phyloP scores from a whole-genome alignment of 2,888 invertebrate species.

The Eupithecia abbreviata region DNA sequence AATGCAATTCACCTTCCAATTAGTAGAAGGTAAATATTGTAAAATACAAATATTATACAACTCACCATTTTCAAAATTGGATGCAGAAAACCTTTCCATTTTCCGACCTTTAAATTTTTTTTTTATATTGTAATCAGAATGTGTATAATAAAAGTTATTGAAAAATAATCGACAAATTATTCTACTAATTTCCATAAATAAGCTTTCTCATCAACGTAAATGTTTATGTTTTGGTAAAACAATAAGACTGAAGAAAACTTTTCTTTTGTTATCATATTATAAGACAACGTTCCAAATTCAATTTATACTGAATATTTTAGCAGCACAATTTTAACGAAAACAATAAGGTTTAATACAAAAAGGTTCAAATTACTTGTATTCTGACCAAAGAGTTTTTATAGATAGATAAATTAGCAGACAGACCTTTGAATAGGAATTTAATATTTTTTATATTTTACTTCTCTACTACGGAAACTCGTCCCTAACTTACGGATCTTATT shows the following conservation, averaged over 20 bases:
- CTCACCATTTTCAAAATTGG: background rate
- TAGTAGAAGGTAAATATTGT: background rate
- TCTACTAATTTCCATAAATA: background rate
- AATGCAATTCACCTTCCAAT: constrained; percentile 3
- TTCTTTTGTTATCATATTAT: background rate
- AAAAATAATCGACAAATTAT: background rate
- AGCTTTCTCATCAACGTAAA: background rate
- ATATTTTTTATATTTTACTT: background rate
- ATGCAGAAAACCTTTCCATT: background rate
- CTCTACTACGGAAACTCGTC: background rate
- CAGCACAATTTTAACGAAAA: background rate
- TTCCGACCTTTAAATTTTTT: background rate
- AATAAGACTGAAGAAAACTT: too few relatives aligned
- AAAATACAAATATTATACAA: background rate
- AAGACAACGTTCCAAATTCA: constrained; percentile 15
- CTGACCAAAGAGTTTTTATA: background rate
- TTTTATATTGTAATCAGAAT: background rate
- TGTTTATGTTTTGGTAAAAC: too few relatives aligned
- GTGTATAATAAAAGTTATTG: background rate
- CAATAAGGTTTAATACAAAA: background rate
- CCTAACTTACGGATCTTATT: constrained; percentile 40
- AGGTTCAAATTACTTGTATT: background rate
- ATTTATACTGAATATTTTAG: background rate
- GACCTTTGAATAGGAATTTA: background rate
- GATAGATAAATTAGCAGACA: background rate